Percentiles rank a stretch among this genome's conserved stretches.
phyloP scores from a whole-genome alignment of 2,888 invertebrate species.

The Drosophila pseudotakahashii region DNA sequence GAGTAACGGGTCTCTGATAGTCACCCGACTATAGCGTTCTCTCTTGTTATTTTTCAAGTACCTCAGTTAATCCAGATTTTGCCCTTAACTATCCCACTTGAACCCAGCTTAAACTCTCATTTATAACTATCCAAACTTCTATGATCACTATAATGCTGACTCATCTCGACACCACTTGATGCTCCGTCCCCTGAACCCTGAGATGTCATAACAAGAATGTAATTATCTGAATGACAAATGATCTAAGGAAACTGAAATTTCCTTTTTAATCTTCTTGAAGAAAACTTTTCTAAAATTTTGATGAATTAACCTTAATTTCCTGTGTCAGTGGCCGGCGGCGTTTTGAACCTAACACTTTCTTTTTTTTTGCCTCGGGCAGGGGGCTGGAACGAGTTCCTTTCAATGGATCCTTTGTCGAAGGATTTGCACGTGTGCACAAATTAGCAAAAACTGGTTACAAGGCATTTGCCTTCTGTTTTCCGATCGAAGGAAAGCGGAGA shows the following conservation, averaged over 20 bases:
- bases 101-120: constrained; percentile 32
- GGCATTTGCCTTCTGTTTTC: constrained; percentile 54
- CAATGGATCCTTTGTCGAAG: constrained; percentile 54
- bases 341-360: constrained; percentile 55
- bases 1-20: too few species aligned
- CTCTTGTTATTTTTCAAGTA: too few species aligned
- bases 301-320: constrained; percentile 80
- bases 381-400: constrained; percentile 50
- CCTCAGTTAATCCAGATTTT: neutral
- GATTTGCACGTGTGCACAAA: constrained; percentile 78
- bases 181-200: constrained; percentile 51
- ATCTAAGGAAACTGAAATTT: constrained; percentile 32
- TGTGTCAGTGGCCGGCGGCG: constrained; percentile 63
- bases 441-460: constrained; percentile 74
- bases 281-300: constrained; percentile 48
- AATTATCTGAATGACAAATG: constrained; percentile 74
- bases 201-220: constrained; percentile 62
- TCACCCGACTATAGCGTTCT: too few species aligned
- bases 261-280: constrained; percentile 13
- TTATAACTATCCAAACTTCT: constrained; percentile 17
- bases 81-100: constrained; percentile 11
- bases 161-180: constrained; percentile 50
- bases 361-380: constrained; percentile 14
- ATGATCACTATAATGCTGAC: constrained; percentile 13
- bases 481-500: constrained; percentile 37